Base-by-base conservation (phyloP, 2,797 vertebrate genomes). In the Macroramphosus scolopax region DNA sequence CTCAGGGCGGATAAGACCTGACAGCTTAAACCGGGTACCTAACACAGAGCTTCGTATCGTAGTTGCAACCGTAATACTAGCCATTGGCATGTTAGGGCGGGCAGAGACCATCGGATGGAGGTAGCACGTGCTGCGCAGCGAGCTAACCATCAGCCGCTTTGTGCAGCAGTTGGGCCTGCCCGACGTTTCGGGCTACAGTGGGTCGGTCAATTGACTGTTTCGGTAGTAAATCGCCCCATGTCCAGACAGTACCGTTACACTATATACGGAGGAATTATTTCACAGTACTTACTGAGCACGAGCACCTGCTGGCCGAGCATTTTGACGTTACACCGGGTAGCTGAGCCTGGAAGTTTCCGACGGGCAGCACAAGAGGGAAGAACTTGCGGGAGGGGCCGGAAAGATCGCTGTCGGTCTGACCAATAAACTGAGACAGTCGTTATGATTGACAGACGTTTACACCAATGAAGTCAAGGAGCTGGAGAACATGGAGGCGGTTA, bases 281-380 rank as follows among this genome's bases (percentile, higher is more conserved):
- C 8, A 0, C 1, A 20, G 5, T 56, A 77, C 94, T 95, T 77
- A 95, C 94, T 95, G 57, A 95, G 87, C 60, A 95, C 92, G 68
- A 95, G 78, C 50, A 95, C 93, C 46, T 93, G 93, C 80, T 93
- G 89, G 61, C 92, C 93, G 86, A 93, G 84, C 94, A 95, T 95
- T 56, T 77, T 89, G 72, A 69, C 77, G 25, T 68, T 17, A 58
- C 18, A 46, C 17, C 7, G 39, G 26, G 52, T 52, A 63, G 51
- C 10, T 51, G 10, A n/a, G 67, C 57, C 67, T 54, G 62, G 91
- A 93, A 93, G 63, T 71, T 92, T 93, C 92, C 91, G 81, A 52
- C 48, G 39, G 52, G 66, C 63, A 45, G 14, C 14, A 9, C 6
- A 9, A 34, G 7, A 13, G 42, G 17, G 30, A 32, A 12, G 17